Conservation (phyloP, 2,797 vertebrate species). For the Odontamblyopus lacepedii region DNA sequence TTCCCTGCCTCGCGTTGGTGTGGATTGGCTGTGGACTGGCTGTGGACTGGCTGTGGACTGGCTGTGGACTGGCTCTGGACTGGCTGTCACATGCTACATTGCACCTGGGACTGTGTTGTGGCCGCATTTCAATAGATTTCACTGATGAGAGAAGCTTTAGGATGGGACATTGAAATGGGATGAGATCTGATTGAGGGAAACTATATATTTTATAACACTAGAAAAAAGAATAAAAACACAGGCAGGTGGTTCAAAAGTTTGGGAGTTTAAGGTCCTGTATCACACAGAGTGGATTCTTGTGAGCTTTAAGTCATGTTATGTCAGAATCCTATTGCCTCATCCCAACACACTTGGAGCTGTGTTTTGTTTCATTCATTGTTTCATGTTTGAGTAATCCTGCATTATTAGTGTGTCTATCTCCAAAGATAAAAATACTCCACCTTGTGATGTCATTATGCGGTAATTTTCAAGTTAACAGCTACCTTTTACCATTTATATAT, state of each 20-base stretch:
- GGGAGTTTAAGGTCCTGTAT: not conserved
- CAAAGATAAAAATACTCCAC: too few species aligned
- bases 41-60: not conserved
- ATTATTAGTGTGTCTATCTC: too few species aligned
- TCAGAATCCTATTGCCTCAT: too few species aligned
- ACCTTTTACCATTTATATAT: too few species aligned
- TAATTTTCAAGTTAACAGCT: too few species aligned
- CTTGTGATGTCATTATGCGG: too few species aligned
- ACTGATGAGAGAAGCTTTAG: not conserved
- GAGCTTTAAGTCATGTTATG: too few species aligned
- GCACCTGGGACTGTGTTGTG: constrained; percentile 6
- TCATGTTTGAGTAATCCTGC: too few species aligned
- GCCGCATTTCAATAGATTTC: constrained; percentile 8
- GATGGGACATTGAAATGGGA: not conserved
- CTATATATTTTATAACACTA: not conserved
- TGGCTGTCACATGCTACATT: constrained; percentile 2
- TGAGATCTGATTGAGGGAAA: not conserved
- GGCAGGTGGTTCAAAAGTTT: not conserved
- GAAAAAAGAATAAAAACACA: not conserved
- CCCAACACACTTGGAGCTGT: too few species aligned
- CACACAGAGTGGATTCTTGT: too few species aligned
- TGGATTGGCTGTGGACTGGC: constrained; percentile 5
- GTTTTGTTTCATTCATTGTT: too few species aligned
- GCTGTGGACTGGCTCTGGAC: too few species aligned
- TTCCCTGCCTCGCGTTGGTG: not conserved